These are phyloP conservation scores for Poecilia gillii DNA, from an alignment of 2,797 vertebrate genomes.

Conservation along the genomic window DNA sequence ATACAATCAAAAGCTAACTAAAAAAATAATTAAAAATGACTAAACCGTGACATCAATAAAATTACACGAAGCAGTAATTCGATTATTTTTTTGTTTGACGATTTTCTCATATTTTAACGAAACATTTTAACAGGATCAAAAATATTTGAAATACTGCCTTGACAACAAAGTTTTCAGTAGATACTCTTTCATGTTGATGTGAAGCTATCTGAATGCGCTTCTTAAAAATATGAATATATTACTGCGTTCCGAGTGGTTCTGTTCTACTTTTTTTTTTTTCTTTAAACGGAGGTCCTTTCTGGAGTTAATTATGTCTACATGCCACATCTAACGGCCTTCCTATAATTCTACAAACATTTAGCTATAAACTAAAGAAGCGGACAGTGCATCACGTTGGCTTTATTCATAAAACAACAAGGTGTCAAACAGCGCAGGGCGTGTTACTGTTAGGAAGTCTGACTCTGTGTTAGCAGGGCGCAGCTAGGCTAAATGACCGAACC, in stretches of 20 bases:
- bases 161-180: not conserved
- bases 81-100: too few relatives aligned
- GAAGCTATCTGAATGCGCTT: not conserved
- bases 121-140: not conserved
- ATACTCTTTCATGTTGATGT: not conserved
- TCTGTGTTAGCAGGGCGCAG: slow-evolving; percentile 52
- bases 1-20: not conserved
- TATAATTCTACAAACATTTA: not conserved
- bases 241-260: not conserved
- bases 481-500: slow-evolving; percentile 60
- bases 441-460: slow-evolving; percentile 58
- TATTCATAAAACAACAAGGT: not conserved
- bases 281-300: not conserved
- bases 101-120: too few relatives aligned
- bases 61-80: not conserved
- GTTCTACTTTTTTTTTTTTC: not conserved
- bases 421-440: slow-evolving; percentile 67
- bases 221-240: not conserved
- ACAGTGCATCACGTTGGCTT: not conserved
- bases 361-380: not conserved
- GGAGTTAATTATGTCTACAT: not conserved
- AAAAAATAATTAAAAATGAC: not conserved
- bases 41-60: not conserved
- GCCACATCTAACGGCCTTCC: not conserved
- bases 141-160: not conserved